A percentile compares a stretch with the other conserved stretches of the same genome.
Conservation (phyloP, 2,888 invertebrate species). For the Scaeva pyrastri region DNA sequence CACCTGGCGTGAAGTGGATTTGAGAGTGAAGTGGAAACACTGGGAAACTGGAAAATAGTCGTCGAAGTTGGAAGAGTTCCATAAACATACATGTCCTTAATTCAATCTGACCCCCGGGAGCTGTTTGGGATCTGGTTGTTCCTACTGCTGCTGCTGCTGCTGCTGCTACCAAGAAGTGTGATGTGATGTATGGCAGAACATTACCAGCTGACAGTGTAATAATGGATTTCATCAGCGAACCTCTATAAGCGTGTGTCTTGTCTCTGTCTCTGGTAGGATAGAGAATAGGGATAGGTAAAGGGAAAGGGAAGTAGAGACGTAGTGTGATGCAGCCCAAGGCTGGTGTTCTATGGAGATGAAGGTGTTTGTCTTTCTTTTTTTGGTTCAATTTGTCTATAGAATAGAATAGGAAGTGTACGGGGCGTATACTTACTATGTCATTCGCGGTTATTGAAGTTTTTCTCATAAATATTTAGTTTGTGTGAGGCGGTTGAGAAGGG, state of each 20-base stretch:
- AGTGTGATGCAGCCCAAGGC: slow-evolving; percentile 30
- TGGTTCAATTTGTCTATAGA: neutral
- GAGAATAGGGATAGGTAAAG: no score
- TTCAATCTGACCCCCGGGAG: slow-evolving; percentile 76
- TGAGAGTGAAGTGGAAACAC: slow-evolving; percentile 1
- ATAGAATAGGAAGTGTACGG: slow-evolving; percentile 47
- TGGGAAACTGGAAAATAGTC: slow-evolving; percentile 37
- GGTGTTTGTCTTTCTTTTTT: slow-evolving; percentile 38
- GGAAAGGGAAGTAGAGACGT: neutral
- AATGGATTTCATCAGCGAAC: slow-evolving; percentile 65
- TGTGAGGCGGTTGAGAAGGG: neutral
- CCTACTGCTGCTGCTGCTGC: slow-evolving; percentile 34
- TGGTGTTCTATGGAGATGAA: slow-evolving; percentile 22
- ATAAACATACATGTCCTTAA: slow-evolving; percentile 75
- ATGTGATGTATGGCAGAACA: slow-evolving; percentile 65
- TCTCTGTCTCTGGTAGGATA: no score
- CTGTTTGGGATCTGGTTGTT: slow-evolving; percentile 55
- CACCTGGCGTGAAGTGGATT: neutral
- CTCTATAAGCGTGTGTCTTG: slow-evolving; percentile 47
- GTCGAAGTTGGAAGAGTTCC: slow-evolving; percentile 46
- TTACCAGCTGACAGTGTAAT: slow-evolving; percentile 68
- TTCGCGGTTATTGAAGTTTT: slow-evolving; percentile 72
- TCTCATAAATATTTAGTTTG: slow-evolving; percentile 70
- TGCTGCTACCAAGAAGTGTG: slow-evolving; percentile 16
- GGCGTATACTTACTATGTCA: slow-evolving; percentile 54